These are phyloP conservation scores for Anthopleura xanthogrammica DNA, from an alignment of 92 coral and sea anemone genomes.

Conservation along the genomic window DNA sequence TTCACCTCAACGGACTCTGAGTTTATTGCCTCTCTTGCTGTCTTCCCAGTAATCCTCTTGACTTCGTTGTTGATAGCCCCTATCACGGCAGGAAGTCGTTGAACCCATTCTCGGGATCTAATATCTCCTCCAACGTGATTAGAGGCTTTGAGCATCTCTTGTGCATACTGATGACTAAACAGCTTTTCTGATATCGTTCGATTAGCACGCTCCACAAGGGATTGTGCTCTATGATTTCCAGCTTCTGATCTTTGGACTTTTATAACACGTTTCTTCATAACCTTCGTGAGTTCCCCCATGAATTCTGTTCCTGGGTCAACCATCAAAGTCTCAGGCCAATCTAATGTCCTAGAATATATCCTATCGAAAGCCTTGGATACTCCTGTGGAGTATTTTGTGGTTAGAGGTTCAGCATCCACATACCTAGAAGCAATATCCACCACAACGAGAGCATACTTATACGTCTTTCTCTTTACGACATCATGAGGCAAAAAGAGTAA, in stretches of 20 bases:
- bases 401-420: conserved; percentile 24
- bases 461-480: not conserved
- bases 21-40: not conserved
- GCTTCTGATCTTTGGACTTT: not conserved
- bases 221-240: not conserved
- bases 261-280: not conserved
- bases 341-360: not conserved
- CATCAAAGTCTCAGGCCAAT: conserved; percentile 10
- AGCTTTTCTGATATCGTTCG: conserved; percentile 8
- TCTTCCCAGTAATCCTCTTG: not conserved
- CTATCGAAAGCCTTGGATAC: not conserved
- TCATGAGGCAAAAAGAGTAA: not conserved
- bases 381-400: not conserved
- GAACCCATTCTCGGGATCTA: conserved; percentile 10
- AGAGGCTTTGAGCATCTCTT: conserved; percentile 18
- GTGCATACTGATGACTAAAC: conserved; percentile 29
- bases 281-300: not conserved
- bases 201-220: conserved; percentile 17
- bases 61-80: not conserved
- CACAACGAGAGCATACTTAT: conserved; percentile 13
- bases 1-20: not conserved
- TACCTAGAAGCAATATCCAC: conserved; percentile 13
- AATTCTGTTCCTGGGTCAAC: conserved; percentile 31
- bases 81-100: conserved; percentile 13
- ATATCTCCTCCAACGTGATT: too few relatives aligned